Conservation (phyloP, 2,797 vertebrate genomes). For the Hemibagrus guttatus region DNA sequence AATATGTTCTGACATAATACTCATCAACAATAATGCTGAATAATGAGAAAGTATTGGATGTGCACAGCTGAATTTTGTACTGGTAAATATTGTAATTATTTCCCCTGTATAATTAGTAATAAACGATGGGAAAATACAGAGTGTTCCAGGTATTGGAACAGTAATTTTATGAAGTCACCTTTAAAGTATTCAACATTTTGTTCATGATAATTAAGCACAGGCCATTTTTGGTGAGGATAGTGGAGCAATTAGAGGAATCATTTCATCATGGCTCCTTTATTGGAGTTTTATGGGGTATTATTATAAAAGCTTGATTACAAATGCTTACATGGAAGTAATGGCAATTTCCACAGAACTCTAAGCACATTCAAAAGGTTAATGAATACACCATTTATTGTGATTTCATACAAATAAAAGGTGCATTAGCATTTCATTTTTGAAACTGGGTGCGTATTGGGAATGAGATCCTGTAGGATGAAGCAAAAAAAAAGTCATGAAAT, state of each 20-base stretch:
- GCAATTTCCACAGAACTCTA: constrained; percentile 11
- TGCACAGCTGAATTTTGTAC: not conserved
- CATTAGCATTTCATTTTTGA: too few species aligned
- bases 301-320: constrained; percentile 11
- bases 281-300: not conserved
- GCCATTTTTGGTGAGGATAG: not conserved
- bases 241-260: not conserved
- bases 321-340: not conserved
- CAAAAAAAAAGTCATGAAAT: not conserved
- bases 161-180: not conserved
- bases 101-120: not conserved
- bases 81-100: not conserved
- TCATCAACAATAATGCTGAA: not conserved
- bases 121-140: not conserved
- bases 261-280: not conserved
- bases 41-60: not conserved
- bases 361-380: constrained; percentile 1
- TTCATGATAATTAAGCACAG: not conserved
- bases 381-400: not conserved
- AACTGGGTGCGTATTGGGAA: not conserved
- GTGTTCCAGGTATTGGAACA: not conserved
- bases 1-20: not conserved
- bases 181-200: not conserved
- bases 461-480: not conserved
- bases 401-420: not conserved